Evolutionary conservation across 2,888 invertebrate species (phyloP), one percentile per base, ranked within the genome.

Genomic region (Parelbella ahira): DNA sequence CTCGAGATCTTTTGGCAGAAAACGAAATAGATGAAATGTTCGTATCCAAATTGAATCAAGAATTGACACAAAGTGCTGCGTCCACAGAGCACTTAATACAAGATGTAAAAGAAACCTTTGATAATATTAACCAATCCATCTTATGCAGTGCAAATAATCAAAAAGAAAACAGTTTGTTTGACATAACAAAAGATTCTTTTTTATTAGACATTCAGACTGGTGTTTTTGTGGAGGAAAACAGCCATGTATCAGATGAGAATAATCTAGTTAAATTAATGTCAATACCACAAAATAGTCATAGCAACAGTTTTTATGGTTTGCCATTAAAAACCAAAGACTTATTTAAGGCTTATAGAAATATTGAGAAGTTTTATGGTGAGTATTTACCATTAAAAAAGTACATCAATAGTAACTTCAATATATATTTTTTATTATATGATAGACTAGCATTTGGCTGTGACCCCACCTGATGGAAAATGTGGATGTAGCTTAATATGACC

Each of bases 321-420:
- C 95, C 97, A 0, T 68, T 88, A 1, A 87, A 82, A 56, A 92
- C 95, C 0, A 91, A 92, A 66, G 81, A 89, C 5, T 76, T 97
- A 50, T 91, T 97, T 49, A 90, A 92, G 54, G 88, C 90, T 47
- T 91, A 92, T 54, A 93, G 95, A 66, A 94, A 94, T 50, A 97
- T 97, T 48, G 89, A 90, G 10, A 90, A 91, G 50, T 89, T 97
- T 52, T 97, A 97, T 89, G 93, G 96, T 96, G 71, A 80, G 83
- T 81, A 20, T 6, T n/a, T n/a, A n/a, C n/a, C n/a, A n/a, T n/a
- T n/a, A n/a, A n/a, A n/a, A n/a, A n/a, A n/a, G n/a, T n/a, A n/a
- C n/a, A n/a, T n/a, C n/a, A n/a, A n/a, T n/a, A n/a, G n/a, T n/a
- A n/a, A n/a, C n/a, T n/a, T n/a, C n/a, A n/a, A n/a, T n/a, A n/a